Evolutionary conservation across 2,797 vertebrate species (phyloP), one percentile per base, ranked within the genome.

Genomic region (Delichon dasypus): DNA sequence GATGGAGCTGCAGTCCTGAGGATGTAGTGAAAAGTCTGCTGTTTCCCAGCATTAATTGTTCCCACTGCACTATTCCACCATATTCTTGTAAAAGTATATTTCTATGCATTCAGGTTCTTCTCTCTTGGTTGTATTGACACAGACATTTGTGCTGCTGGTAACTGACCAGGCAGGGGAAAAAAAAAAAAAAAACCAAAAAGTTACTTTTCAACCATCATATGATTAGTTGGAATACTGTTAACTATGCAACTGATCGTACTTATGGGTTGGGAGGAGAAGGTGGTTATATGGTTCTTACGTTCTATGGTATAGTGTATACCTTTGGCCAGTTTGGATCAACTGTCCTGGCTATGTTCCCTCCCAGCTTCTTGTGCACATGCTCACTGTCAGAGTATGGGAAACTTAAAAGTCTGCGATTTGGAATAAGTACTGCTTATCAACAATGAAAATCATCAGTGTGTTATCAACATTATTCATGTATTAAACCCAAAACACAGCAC

Each of bases 201-300:
- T 54, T 76, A 30, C 3, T 53, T 78, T 90, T 90, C 45, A 60
- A 13, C 6, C 44, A 66, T 38, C 3, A 1, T 67, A 14, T 44
- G 44, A 44, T 60, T 51, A 32, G 36, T 32, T 66, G 36, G 18
- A 51, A 45, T 0, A 0, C 11, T 50, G 47, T 67, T 79, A 50
- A 22, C 36, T 81, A 3, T 51, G 9, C 5, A 51, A 23, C 10
- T 67, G n/a, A 16, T 38, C 42, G 14, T 66, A 55, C 12, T 7
- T 48, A 36, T 11, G 20, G 19, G 11, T 36, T 40, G 22, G 30
- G 18, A 64, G 16, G 32, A 76, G 34, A 30, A 61, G 10, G 6
- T 84, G 64, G 13, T n/a, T 61, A 11, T n/a, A 34, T 4, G 16
- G 18, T 38, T 38, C 38, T 38, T 38, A 11, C 0, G 0, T 75